Conservation (phyloP, 2,797 vertebrate species). For the Buceros bicornis region DNA sequence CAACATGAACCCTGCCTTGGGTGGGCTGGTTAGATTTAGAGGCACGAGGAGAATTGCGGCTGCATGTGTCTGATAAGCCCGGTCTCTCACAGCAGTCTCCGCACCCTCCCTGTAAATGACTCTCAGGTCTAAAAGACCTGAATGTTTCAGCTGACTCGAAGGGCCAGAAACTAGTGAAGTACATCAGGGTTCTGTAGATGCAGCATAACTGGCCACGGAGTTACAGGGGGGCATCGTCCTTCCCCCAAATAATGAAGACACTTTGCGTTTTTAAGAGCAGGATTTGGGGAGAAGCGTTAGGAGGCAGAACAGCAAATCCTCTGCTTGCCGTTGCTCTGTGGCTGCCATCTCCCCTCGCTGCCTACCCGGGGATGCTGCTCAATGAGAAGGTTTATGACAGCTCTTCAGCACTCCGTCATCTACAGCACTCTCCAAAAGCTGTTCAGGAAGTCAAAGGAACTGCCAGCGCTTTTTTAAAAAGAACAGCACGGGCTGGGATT, state of each 20-base stretch:
- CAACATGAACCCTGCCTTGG: neutral
- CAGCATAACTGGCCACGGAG: neutral
- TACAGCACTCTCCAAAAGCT: neutral
- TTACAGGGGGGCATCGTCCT: neutral
- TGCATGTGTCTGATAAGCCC: rapidly evolving
- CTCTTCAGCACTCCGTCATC: neutral
- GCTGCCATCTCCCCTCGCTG: neutral
- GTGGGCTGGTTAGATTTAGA: too few species aligned
- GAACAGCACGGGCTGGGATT: neutral
- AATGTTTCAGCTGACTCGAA: neutral
- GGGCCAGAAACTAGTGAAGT: neutral
- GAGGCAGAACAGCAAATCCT: neutral
- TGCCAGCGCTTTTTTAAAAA: neutral
- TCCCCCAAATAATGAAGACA: neutral
- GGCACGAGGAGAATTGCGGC: neutral
- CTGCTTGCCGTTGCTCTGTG: neutral
- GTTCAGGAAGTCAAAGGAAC: neutral
- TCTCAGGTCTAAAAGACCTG: neutral
- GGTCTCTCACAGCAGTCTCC: neutral
- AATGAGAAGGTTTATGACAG: conserved; percentile 2
- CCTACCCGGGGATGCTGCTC: conserved; percentile 5
- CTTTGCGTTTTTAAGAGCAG: neutral
- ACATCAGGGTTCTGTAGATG: neutral
- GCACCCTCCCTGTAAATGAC: rapidly evolving
- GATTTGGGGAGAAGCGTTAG: neutral